Evolutionary conservation across 1,140 invertebrate species (phyloP), one percentile per base, ranked within the genome.

Genomic region (Heliconius eleuchia): DNA sequence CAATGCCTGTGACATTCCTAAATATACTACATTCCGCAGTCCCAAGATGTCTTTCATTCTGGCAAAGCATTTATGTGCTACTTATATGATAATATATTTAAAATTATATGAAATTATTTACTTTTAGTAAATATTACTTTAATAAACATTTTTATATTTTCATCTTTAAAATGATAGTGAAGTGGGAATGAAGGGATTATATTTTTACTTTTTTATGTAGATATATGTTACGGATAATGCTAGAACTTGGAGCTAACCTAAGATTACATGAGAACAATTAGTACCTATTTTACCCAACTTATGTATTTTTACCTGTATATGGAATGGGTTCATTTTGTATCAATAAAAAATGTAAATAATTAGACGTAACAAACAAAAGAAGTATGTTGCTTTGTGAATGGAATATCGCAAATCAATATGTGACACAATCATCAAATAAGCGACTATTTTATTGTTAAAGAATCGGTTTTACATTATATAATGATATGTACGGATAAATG

Each of bases 1-100:
- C 60, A 30, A 66, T 66, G 60, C 30, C 9, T 66, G 23, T 66
- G 60, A 66, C 60, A 66, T 66, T 66, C 60, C 60, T 16, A 66
- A 66, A 66, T 66, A 66, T 66, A 27, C 60, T 66, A 30, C 60
- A 66, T 66, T 66, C 60, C 60, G 23, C 11, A 66, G 60, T 66
- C 60, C 60, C 11, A 66, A 66, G 60, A 66, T 30, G 27, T 66
- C 60, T 66, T 66, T 66, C 60, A 66, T 66, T 66, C 23, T 60
- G n/a, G 55, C 11, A 66, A 66, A 66, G 13, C 60, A 66, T 66
- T 66, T 66, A 66, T 16, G 27, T 27, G 27, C 60, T 66, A 66
- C 27, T 66, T 66, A 66, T 66, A 27, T n/a, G 2, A 23, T 60
- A 27, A 60, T 30, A 66, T 66, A 30, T 66, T 66, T 30, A 30